A percentile compares a stretch with the other conserved stretches of the same genome.
phyloP scores from a whole-genome alignment of 2,888 invertebrate genomes.

The Oasisia sp. region DNA sequence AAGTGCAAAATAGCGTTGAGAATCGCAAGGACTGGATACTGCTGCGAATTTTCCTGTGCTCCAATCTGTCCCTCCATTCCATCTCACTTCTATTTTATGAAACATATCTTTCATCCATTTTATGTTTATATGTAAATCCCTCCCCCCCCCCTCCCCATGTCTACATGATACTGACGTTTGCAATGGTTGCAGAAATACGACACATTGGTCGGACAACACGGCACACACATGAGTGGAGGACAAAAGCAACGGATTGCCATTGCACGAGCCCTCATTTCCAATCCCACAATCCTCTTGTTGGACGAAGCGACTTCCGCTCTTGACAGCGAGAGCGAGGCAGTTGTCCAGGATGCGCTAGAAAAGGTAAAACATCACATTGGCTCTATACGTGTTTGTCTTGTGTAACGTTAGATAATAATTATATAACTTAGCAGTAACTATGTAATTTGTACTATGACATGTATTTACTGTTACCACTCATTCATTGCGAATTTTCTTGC shows the following conservation, averaged over 20 bases:
- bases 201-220: slow-evolving; percentile 65
- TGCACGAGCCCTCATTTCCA: slow-evolving; percentile 69
- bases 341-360: slow-evolving; percentile 79
- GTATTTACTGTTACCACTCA: too few relatives aligned
- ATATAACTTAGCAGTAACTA: background rate
- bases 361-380: slow-evolving; percentile 52
- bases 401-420: background rate
- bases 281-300: slow-evolving; percentile 75
- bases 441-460: background rate
- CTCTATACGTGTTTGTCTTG: background rate
- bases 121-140: background rate
- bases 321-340: slow-evolving; percentile 59
- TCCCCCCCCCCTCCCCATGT: background rate
- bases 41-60: too few relatives aligned
- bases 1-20: too few relatives aligned
- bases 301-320: slow-evolving; percentile 63
- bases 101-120: too few relatives aligned
- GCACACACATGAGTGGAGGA: slow-evolving; percentile 65
- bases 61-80: too few relatives aligned
- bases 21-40: too few relatives aligned
- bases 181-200: slow-evolving; percentile 57
- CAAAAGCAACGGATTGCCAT: slow-evolving; percentile 67
- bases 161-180: background rate
- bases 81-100: too few relatives aligned
- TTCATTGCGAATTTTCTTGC: too few relatives aligned